Conservation (phyloP, 2,113 vertebrate species). For the Cryptotis parvus region DNA sequence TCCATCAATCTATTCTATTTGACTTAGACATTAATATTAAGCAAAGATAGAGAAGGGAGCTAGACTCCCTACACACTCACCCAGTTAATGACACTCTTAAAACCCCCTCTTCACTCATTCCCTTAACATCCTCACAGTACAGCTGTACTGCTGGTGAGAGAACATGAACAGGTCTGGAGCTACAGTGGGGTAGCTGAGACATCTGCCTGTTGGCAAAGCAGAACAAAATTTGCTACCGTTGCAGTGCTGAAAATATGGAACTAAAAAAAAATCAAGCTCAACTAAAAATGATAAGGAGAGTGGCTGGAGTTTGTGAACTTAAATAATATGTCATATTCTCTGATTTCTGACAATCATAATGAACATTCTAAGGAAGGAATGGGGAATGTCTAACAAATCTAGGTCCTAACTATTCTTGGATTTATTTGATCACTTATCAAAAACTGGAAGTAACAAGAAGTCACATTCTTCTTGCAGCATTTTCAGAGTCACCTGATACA, state of each 20-base stretch:
- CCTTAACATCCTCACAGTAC: constrained; percentile 68
- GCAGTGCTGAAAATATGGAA: constrained; percentile 36
- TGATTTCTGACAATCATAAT: constrained; percentile 13
- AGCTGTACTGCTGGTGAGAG: constrained; percentile 62
- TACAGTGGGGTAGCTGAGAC: constrained; percentile 49
- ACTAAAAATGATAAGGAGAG: not conserved
- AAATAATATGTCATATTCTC: not conserved
- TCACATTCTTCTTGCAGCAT: not conserved
- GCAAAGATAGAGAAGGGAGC: constrained; percentile 64
- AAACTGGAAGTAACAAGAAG: not conserved
- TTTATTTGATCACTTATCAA: constrained; percentile 15
- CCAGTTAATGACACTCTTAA: constrained; percentile 64
- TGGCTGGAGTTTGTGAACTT: not conserved
- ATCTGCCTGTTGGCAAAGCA: constrained; percentile 68
- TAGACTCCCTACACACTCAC: constrained; percentile 67
- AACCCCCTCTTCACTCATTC: constrained; percentile 70
- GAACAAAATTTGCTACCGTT: constrained; percentile 67
- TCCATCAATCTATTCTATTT: constrained; percentile 39
- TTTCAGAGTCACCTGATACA: not conserved
- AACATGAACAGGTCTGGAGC: constrained; percentile 56
- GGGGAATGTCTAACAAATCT: not conserved
- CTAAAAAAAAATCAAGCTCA: constrained; percentile 12
- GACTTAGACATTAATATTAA: constrained; percentile 44
- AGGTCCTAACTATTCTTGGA: not conserved
- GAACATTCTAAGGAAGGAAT: not conserved